Evolutionary conservation across 1,140 invertebrate genomes (phyloP), one percentile per base, ranked within the genome.

Genomic region (Euborellia annulipes): DNA sequence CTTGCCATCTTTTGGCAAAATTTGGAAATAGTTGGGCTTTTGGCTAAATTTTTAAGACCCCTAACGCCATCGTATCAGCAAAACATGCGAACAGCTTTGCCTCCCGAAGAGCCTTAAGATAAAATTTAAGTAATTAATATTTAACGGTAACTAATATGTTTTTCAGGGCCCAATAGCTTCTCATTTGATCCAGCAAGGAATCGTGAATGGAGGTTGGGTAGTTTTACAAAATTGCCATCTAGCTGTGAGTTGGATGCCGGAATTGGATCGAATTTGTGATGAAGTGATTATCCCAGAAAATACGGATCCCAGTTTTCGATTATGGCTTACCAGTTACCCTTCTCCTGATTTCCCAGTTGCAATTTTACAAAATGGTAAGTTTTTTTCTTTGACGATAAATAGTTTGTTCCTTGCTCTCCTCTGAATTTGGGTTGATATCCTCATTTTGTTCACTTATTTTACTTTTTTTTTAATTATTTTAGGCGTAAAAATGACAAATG

Each of bases 171-270:
- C 73, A 39, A 79, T 88, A 50, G 89, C 89, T 3, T 67, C 78
- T 20, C 67, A 70, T 47, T 82, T 90, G 76, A 90, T 97, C 22
- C 64, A 75, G 22, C 70, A 72, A 36, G 86, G 79, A 0, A 71
- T 80, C 7, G 71, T 73, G 52, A 73, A 64, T 3, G 87, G 88
- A 7, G 75, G 81, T 45, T 96, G 91, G 91, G 82, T 94, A 16
- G 76, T 92, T 49, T 70, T 96, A 38, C 89, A 95, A 68, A 95
- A 96, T 68, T 95, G 90, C 62, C 90, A 95, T 63, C 69, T 95
- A 40, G 87, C 89, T 34, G 76, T 80, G 30, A 87, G 85, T 44
- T 94, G 87, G 88, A 90, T 95, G 87, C 72, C 76, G 18, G 75
- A 81, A 56, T 63, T 90, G 52, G 83, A 88, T 54, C 67, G 77